A percentile compares a stretch with the other conserved stretches of the same genome.
Conservation (phyloP, 2,113 vertebrate genomes). For the Nothoprocta pentlandii region DNA sequence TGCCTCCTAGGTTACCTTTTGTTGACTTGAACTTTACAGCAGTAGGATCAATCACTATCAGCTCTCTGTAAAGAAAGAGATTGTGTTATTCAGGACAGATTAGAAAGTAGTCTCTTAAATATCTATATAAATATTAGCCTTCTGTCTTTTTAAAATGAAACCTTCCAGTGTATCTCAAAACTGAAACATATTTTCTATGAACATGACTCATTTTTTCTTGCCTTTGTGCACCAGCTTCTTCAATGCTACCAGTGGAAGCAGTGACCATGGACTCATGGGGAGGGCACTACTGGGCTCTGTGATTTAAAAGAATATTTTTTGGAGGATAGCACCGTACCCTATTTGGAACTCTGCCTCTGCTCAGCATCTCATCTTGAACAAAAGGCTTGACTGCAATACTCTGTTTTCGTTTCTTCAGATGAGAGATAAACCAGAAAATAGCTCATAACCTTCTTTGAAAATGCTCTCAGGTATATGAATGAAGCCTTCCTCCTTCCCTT, state of each 20-base stretch:
- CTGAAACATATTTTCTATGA: neutral
- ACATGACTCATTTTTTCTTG: neutral
- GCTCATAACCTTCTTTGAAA: slow-evolving; percentile 40
- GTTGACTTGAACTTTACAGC: neutral
- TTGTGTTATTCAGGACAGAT: neutral
- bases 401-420: slow-evolving; percentile 27
- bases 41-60: neutral
- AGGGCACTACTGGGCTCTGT: neutral
- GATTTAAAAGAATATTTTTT: neutral
- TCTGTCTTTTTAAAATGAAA: neutral
- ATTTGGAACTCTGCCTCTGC: neutral
- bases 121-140: neutral
- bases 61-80: neutral
- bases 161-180: neutral
- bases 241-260: neutral
- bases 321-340: neutral
- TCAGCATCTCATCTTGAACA: neutral
- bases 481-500: slow-evolving; percentile 30
- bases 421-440: slow-evolving; percentile 27
- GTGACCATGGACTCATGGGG: neutral
- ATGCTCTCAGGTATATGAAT: slow-evolving; percentile 51
- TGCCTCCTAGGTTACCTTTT: neutral
- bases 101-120: neutral
- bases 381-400: neutral
- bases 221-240: neutral